Conservation (phyloP, 1,140 invertebrate species). For the Archegozetes longisetosus region DNA sequence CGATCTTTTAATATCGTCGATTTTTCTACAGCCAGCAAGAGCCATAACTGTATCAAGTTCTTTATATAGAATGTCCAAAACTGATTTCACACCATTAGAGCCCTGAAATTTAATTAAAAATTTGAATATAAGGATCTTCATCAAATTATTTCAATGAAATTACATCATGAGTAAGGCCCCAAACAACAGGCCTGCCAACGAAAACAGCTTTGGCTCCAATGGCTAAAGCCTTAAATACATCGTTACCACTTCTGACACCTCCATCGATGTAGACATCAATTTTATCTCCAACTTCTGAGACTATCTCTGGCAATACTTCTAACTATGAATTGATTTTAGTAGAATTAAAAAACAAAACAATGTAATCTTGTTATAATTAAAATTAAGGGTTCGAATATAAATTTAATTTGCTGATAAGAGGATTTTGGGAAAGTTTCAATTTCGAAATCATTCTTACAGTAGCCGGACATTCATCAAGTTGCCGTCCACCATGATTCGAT, state of each 20-base stretch:
- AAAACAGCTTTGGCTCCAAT: constrained; percentile 73
- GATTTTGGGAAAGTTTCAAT: too few relatives aligned
- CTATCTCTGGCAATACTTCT: constrained; percentile 67
- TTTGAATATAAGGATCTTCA: neutral
- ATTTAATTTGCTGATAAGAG: neutral
- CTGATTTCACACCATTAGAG: constrained; percentile 51
- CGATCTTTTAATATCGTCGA: constrained; percentile 18
- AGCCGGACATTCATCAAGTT: constrained; percentile 66
- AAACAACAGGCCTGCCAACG: constrained; percentile 68
- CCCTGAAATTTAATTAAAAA: constrained; percentile 34
- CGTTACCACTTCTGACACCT: constrained; percentile 65
- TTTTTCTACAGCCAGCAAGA: constrained; percentile 43
- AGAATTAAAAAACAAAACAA: constrained; percentile 14
- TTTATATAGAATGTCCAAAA: constrained; percentile 51
- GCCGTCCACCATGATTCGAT: constrained; percentile 79
- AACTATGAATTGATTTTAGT: too few relatives aligned
- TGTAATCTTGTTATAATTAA: too few relatives aligned
- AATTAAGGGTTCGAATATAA: too few relatives aligned
- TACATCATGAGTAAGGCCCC: constrained; percentile 53
- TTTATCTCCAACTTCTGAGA: constrained; percentile 49
- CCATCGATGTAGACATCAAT: constrained; percentile 75
- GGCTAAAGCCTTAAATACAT: constrained; percentile 78
- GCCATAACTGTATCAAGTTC: constrained; percentile 63
- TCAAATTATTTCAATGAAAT: constrained; percentile 14
- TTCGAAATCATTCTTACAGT: constrained; percentile 46